phyloP scores from a whole-genome alignment of 2,797 vertebrate genomes.

The Poecilia wingei region DNA sequence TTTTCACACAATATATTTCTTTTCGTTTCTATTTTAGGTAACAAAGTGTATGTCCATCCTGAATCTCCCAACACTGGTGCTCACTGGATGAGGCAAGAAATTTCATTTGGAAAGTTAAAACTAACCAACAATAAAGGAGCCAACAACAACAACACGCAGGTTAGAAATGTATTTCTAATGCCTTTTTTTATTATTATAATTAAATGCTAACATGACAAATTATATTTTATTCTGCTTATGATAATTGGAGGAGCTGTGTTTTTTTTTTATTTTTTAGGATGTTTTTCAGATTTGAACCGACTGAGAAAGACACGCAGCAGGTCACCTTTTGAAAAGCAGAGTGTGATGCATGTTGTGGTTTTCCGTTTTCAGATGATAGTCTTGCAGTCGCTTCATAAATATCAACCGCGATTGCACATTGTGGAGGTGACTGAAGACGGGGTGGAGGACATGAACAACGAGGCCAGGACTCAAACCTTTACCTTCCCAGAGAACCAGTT shows the following conservation, averaged over 20 bases:
- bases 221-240: background rate
- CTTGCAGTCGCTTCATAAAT: constrained; percentile 97
- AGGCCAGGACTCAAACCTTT: constrained; percentile 94
- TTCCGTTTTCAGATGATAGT: constrained; percentile 90
- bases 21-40: constrained; percentile 78
- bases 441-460: constrained; percentile 93
- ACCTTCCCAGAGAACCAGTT: constrained; percentile 98
- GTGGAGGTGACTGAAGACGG: constrained; percentile 98
- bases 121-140: constrained; percentile 98
- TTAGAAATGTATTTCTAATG: constrained; percentile 56
- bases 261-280: background rate
- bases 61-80: constrained; percentile 97
- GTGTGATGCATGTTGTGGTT: constrained; percentile 1
- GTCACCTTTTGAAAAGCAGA: background rate
- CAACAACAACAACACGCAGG: constrained; percentile 97
- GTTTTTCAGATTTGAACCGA: background rate
- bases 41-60: constrained; percentile 96
- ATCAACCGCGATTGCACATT: constrained; percentile 95
- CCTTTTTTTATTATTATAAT: background rate
- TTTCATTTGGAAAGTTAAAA: constrained; percentile 97
- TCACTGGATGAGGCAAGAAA: constrained; percentile 99
- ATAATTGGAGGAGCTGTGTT: too few species aligned
- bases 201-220: background rate
- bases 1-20: background rate
- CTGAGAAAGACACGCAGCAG: background rate